Evolutionary conservation across 2,113 vertebrate species (phyloP), one percentile per base, ranked within the genome.

Genomic region (Aspiorhynchus laticeps): DNA sequence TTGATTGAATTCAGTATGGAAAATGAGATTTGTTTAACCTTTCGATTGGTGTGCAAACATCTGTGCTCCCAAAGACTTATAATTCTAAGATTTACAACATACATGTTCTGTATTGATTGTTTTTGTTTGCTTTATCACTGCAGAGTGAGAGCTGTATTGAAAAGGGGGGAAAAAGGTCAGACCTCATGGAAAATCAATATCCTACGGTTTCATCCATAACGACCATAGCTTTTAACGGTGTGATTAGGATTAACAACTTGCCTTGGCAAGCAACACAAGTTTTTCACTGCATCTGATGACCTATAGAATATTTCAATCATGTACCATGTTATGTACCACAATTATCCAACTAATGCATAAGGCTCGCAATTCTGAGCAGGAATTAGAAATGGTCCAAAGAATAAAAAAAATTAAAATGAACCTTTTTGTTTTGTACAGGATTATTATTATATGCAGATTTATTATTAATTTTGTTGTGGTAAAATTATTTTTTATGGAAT

Each of bases 1-100:
- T 82, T 33, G 38, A 51, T 48, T 82, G 36, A 36, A 75, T 43
- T 61, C 19, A 82, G 6, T 48, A 63, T 38, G 9, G 12, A 38
- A 31, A 75, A 28, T 33, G 26, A n/a, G 69, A 33, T 82, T 73
- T 1, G 10, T 67, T 80, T 71, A 73, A 85, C 69, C 75, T 17
- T 80, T 48, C 3, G 46, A 48, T 73, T 71, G 65, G 61, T 43
- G 43, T 12, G 69, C 4, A 14, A 24, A 36, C 51, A 17, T 24
- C 1, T 24, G 2, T 38, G 4, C 7, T 41, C 28, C 3, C 11
- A 61, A 41, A 26, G 19, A 36, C 7, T 12, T 79, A 21, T 61
- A 9, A 80, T 26, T 61, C 11, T 14, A 1, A 71, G 17, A 36
- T 71, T 36, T 21, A 36, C 8, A 71, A 43, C 9, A 43, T 10